Evolutionary conservation across 2,888 invertebrate species (phyloP).

Genomic region (Sinelater perroti): DNA sequence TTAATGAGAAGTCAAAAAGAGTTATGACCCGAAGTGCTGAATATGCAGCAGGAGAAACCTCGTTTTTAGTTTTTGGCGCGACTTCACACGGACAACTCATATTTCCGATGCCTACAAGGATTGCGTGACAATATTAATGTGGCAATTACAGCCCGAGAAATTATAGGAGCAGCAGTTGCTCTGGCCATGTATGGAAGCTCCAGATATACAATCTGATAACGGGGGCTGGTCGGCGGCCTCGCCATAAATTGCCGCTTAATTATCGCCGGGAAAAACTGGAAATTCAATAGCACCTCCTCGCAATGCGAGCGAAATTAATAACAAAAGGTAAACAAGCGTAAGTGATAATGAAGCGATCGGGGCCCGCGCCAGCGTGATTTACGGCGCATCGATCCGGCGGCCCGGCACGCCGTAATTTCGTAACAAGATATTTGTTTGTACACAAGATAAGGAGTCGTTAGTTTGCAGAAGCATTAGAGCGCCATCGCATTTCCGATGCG

Average conservation of each 20-base stretch:
- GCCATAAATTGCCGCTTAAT: conserved; percentile 7
- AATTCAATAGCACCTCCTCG: conserved; percentile 11
- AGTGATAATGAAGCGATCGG: conserved; percentile 31
- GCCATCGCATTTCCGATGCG: conserved; percentile 49
- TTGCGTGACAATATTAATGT: conserved; percentile 12
- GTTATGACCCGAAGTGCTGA: no score
- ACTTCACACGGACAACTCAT: background rate
- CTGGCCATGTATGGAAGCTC: conserved; percentile 2
- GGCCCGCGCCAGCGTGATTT: conserved; percentile 21
- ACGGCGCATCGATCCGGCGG: conserved; percentile 28
- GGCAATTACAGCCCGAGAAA: conserved; percentile 2
- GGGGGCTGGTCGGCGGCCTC: background rate
- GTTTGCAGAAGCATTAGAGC: conserved; percentile 45
- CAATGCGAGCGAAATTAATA: conserved; percentile 5
- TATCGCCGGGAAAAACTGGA: conserved; percentile 10
- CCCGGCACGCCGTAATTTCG: conserved; percentile 30
- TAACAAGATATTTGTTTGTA: conserved; percentile 45
- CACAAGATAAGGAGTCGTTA: conserved; percentile 46
- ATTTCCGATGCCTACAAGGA: background rate
- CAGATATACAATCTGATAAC: conserved; percentile 7
- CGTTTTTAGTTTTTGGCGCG: background rate
- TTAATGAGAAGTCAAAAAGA: no score
- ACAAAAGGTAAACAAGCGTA: conserved; percentile 14
- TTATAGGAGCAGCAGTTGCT: background rate
- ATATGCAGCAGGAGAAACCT: no score